Evolutionary conservation across 2,113 vertebrate genomes (phyloP).

Genomic region (Rhinolophus sinicus): DNA sequence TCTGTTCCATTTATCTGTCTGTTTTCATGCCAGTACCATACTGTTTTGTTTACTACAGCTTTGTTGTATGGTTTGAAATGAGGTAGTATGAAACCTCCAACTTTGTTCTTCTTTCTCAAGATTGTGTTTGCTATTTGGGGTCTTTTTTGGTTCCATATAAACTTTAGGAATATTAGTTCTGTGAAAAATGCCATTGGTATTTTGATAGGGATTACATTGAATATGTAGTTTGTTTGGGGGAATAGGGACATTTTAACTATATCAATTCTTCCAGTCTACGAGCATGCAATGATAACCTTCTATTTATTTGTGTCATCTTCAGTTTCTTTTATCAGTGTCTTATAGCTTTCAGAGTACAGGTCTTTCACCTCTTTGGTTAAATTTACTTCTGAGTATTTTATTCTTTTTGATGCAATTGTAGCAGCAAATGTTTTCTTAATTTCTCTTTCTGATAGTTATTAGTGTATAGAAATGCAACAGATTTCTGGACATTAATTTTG

Average conservation of each 20-base stretch:
- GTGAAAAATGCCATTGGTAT: too few species aligned
- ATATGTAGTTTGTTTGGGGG: not conserved
- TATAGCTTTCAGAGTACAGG: not conserved
- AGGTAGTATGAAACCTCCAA: too few species aligned
- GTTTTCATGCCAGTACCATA: not conserved
- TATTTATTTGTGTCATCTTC: not conserved
- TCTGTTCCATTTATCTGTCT: not conserved
- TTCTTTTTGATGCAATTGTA: not conserved
- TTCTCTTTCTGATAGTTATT: not conserved
- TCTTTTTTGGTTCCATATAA: too few species aligned
- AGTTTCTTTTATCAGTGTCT: not conserved
- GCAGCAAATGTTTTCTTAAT: not conserved
- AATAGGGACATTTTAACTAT: not conserved
- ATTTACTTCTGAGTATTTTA: not conserved
- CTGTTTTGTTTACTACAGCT: not conserved
- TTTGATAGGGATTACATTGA: not conserved
- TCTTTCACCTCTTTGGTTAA: not conserved
- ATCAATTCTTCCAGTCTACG: not conserved
- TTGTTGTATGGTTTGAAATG: not conserved
- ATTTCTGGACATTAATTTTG: too few species aligned
- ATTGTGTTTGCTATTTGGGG: too few species aligned
- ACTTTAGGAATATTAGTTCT: too few species aligned
- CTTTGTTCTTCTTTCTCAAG: too few species aligned
- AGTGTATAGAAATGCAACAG: not conserved
- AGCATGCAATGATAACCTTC: not conserved